Conservation (phyloP, 1,140 invertebrate species). For the Papilio machaon region DNA sequence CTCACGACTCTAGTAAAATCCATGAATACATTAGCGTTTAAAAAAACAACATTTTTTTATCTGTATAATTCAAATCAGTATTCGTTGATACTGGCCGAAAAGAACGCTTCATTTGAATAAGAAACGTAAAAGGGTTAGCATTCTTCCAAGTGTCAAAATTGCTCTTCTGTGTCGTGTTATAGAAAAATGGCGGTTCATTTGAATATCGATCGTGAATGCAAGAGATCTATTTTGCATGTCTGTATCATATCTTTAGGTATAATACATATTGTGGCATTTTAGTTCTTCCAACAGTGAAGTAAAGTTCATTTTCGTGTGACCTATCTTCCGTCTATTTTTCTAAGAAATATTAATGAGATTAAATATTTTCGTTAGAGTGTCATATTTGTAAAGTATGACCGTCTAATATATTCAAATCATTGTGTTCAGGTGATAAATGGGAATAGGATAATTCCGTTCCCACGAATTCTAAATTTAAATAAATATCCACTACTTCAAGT, state of each 20-base stretch:
- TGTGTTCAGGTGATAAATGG: constrained; percentile 65
- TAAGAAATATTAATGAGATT: constrained; percentile 76
- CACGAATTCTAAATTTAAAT: constrained; percentile 42
- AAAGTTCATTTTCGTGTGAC: constrained; percentile 59
- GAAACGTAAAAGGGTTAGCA: constrained; percentile 72
- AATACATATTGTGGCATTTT: constrained; percentile 22
- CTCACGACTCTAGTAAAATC: constrained; percentile 64
- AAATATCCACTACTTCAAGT: constrained; percentile 9
- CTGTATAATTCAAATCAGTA: constrained; percentile 58
- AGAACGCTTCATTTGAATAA: constrained; percentile 74
- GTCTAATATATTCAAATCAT: constrained; percentile 60
- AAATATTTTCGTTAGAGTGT: constrained; percentile 77
- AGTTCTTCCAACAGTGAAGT: neutral
- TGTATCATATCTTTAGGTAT: constrained; percentile 44
- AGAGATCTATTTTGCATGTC: constrained; percentile 73
- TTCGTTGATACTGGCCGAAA: constrained; percentile 58
- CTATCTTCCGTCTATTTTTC: constrained; percentile 51
- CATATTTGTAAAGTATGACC: constrained; percentile 71
- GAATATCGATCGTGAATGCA: constrained; percentile 69
- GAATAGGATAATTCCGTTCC: constrained; percentile 46
- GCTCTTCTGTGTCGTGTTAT: constrained; percentile 72
- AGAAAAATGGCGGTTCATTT: constrained; percentile 69
- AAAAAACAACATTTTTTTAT: constrained; percentile 70
- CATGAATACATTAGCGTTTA: constrained; percentile 75
- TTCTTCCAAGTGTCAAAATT: constrained; percentile 80